A percentile compares a stretch with the other conserved stretches of the same genome.
These are phyloP conservation scores for Amazona vittata DNA, from an alignment of 2,113 vertebrate species.

Conservation along the genomic window DNA sequence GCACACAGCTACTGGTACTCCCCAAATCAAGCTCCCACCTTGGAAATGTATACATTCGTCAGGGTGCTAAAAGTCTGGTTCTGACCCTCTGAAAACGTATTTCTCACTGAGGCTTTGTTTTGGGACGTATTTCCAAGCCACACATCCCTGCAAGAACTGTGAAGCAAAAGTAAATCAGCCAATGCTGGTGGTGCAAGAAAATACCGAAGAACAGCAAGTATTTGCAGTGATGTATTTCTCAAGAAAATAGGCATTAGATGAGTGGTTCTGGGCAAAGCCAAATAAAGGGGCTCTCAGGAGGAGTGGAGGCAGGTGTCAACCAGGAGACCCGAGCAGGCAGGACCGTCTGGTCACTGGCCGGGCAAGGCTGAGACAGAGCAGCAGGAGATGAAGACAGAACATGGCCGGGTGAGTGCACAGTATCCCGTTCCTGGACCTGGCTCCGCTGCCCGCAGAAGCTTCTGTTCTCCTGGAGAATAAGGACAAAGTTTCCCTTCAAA, in stretches of 20 bases:
- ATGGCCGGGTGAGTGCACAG: rapidly evolving
- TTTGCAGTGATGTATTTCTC: neutral
- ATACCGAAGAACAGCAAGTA: neutral
- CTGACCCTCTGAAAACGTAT: neutral
- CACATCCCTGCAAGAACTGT: neutral
- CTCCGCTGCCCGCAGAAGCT: neutral
- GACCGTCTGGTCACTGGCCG: rapidly evolving
- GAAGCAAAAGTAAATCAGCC: neutral
- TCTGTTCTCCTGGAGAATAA: neutral
- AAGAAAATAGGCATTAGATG: neutral
- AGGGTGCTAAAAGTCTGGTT: neutral
- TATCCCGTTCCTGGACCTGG: neutral
- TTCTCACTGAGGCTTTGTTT: neutral
- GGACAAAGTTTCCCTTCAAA: neutral
- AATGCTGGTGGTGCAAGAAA: neutral
- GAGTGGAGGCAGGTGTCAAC: neutral
- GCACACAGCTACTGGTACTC: neutral
- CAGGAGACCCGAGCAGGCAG: rapidly evolving
- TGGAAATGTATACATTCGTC: neutral
- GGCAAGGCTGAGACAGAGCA: neutral
- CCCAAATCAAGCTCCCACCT: neutral
- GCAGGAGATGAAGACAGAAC: neutral
- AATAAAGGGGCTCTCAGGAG: neutral
- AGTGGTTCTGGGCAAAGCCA: neutral
- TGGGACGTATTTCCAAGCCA: neutral